Percentiles rank a stretch among this genome's conserved stretches.
These are phyloP conservation scores for Lithophane semibrunnea DNA, from an alignment of 2,888 invertebrate species.

Conservation along the genomic window DNA sequence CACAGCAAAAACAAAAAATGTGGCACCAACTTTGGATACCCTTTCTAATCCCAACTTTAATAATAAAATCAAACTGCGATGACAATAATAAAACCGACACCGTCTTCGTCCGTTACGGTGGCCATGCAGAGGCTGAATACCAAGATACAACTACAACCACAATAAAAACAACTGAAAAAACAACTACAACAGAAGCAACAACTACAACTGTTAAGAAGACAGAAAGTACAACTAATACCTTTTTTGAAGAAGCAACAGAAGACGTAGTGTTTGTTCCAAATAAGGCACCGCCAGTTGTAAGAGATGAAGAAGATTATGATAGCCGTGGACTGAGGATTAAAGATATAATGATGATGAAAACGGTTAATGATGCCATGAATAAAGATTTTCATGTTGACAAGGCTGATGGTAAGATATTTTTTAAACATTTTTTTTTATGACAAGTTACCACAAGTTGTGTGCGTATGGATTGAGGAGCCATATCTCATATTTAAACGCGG, in stretches of 20 bases:
- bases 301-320: slow-evolving; percentile 63
- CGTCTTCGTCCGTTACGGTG: slow-evolving; percentile 73
- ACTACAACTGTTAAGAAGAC: slow-evolving; percentile 5
- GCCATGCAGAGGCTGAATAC: slow-evolving; percentile 71
- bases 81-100: slow-evolving; percentile 66
- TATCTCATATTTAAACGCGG: no score
- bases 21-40: slow-evolving; percentile 53
- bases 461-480: no score
- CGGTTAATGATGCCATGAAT: slow-evolving; percentile 66
- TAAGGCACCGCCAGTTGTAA: slow-evolving; percentile 38
- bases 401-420: slow-evolving; percentile 55
- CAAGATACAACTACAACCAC: slow-evolving; percentile 7
- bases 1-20: slow-evolving; percentile 28
- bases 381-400: slow-evolving; percentile 65
- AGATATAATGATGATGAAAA: slow-evolving; percentile 65
- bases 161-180: not conserved
- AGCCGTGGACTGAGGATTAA: slow-evolving; percentile 56
- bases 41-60: slow-evolving; percentile 56
- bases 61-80: slow-evolving; percentile 55
- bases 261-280: slow-evolving; percentile 80
- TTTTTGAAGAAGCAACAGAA: slow-evolving; percentile 53
- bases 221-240: slow-evolving; percentile 8
- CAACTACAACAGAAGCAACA: not conserved
- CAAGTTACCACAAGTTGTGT: no score
- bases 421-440: not conserved